Base-by-base conservation (phyloP, 2,888 invertebrate species). In the Entomobrya multifasciata region DNA sequence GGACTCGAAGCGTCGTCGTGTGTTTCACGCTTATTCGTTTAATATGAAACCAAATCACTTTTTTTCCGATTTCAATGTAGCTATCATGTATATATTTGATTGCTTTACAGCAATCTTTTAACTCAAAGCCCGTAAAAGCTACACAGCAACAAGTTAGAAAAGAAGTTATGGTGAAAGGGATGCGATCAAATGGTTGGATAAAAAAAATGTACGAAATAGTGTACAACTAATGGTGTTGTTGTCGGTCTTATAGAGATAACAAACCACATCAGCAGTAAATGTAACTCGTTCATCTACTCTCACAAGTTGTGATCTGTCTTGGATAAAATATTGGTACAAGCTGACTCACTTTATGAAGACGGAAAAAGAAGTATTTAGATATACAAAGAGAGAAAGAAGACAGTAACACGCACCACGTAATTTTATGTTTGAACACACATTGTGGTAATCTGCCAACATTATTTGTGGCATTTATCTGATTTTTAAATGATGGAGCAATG, bases 291-390 rank as follows among this genome's bases (percentile, higher is more conserved):
- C 65, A 74, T 57, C 70, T 78, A 65, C 65, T 67, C 83, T 52
- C n/a, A 78, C 78, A 78, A 79, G 22, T 85, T 85, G 78, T 79
- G 79, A 86, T 86, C 86, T 86, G 84, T 85, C 84, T 74, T 17
- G 74, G 65, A 79, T 79, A 72, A 86, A 86, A 79, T 86, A 86
- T 86, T 60, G 86, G 74, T 86, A 79, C 84, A 85, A 78, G 78
- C 84, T 47, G 84, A 36, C 84, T 78, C 70, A 77, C 77, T 78
- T 55, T 2, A 62, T 20, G 41, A 36, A 55, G 49, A 72, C 27
- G n/a, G n/a, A n/a, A n/a, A n/a, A 52, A 30, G 49, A 49, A 72
- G 30, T 62, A 67, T n/a, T 79, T 49, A 36, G 44, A 44, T 44
- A 44, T 44, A n/a, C 11, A 20, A 41, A 70, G 13, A 49, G 47